Percentiles rank a stretch among this genome's conserved stretches.
These are phyloP conservation scores for Cebus imitator DNA, from an alignment of 2,113 vertebrate genomes.

Conservation along the genomic window DNA sequence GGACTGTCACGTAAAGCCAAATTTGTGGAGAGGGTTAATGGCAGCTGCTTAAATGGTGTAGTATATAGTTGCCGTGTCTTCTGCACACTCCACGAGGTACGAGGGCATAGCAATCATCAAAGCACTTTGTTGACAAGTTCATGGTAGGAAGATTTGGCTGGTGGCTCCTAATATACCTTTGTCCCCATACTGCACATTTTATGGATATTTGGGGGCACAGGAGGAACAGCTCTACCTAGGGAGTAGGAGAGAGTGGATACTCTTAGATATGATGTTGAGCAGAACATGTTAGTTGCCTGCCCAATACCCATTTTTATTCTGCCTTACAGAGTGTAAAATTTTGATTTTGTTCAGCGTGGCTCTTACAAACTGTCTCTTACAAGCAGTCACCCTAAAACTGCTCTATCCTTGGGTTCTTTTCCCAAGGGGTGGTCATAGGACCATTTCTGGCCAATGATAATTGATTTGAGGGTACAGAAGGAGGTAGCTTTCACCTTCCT, in stretches of 20 bases:
- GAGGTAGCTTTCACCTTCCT: not conserved
- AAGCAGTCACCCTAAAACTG: not conserved
- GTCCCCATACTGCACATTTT: not conserved
- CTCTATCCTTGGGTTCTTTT: too few relatives aligned
- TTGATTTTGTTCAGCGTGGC: not conserved
- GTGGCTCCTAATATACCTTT: not conserved
- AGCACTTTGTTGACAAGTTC: not conserved
- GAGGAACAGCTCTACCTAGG: not conserved
- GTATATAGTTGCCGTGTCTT: not conserved
- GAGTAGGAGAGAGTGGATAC: not conserved
- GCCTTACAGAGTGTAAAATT: not conserved
- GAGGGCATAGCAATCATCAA: not conserved
- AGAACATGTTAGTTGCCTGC: not conserved
- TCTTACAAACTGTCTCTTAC: not conserved
- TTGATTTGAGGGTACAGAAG: not conserved
- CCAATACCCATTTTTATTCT: not conserved
- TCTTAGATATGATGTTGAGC: not conserved
- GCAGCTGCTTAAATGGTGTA: too few relatives aligned
- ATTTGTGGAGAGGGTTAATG: not conserved
- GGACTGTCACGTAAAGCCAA: not conserved
- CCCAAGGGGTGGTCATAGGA: not conserved
- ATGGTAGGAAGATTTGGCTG: not conserved
- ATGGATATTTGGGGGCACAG: not conserved
- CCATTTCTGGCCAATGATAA: not conserved
- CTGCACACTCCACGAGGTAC: accelerated